Conservation (phyloP, 2,888 invertebrate species). For the Brenthis ino region DNA sequence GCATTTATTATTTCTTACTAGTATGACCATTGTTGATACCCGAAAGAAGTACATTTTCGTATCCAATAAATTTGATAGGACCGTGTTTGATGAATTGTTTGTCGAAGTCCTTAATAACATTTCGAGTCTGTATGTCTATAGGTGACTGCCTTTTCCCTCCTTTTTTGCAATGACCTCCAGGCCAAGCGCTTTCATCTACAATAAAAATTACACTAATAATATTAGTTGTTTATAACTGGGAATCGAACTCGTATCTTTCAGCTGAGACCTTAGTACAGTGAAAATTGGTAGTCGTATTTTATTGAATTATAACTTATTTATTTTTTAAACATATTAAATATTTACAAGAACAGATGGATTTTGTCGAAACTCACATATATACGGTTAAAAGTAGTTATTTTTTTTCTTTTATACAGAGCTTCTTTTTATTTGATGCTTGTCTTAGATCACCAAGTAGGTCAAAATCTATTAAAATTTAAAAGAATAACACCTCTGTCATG, state of each 20-base stretch:
- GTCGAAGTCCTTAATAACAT: slow-evolving; percentile 55
- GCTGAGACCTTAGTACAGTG: no score
- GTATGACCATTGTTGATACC: slow-evolving; percentile 87
- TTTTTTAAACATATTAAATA: no score
- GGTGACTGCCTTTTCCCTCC: slow-evolving; percentile 69
- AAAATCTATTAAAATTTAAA: neutral
- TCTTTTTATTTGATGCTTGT: no score
- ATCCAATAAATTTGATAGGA: slow-evolving; percentile 80
- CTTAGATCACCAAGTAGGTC: neutral
- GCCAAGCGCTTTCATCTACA: slow-evolving; percentile 62
- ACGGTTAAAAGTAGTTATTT: no score
- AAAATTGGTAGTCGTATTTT: no score
- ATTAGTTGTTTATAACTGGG: neutral
- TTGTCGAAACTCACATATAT: no score
- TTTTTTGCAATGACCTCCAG: slow-evolving; percentile 55
- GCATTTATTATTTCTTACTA: slow-evolving; percentile 66
- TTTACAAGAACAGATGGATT: no score
- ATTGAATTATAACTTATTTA: no score
- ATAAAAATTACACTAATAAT: neutral
- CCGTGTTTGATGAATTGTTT: slow-evolving; percentile 61
- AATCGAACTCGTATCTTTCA: neutral
- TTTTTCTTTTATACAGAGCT: no score
- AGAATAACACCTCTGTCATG: no score
- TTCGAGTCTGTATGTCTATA: slow-evolving; percentile 60
- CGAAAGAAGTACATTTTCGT: slow-evolving; percentile 75